These are phyloP conservation scores for Ceratotherium simum DNA, from an alignment of 2,113 vertebrate genomes.

Conservation along the genomic window DNA sequence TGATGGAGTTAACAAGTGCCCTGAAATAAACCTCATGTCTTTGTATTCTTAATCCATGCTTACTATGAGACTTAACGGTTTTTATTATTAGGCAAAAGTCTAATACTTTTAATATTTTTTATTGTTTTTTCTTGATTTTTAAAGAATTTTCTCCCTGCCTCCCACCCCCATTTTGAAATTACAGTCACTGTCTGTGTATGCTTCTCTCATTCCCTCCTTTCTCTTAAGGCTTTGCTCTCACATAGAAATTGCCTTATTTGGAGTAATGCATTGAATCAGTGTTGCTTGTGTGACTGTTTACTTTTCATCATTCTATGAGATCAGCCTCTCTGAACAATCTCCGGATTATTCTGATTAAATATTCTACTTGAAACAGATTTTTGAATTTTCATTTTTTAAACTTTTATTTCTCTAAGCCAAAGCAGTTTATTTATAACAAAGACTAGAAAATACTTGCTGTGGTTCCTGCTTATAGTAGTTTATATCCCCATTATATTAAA, in stretches of 20 bases:
- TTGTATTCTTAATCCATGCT: slow-evolving; percentile 41
- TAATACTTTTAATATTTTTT: slow-evolving; percentile 53
- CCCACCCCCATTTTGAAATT: slow-evolving; percentile 14
- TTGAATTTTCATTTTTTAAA: slow-evolving; percentile 16
- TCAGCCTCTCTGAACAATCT: slow-evolving; percentile 46
- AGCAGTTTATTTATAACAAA: slow-evolving; percentile 29
- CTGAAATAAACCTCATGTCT: background rate
- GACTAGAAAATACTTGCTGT: background rate
- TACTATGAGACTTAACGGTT: background rate
- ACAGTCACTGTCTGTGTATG: background rate
- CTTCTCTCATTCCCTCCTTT: slow-evolving; percentile 23
- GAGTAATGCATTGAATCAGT: slow-evolving; percentile 16
- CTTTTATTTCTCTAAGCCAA: slow-evolving; percentile 37
- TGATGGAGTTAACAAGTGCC: background rate
- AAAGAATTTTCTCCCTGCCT: background rate
- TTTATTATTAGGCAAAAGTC: background rate
- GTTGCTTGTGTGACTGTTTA: slow-evolving; percentile 54
- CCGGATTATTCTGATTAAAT: slow-evolving; percentile 15
- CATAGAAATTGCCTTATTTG: slow-evolving; percentile 68
- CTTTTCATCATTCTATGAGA: slow-evolving; percentile 33
- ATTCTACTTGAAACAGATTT: slow-evolving; percentile 54
- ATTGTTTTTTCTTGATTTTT: background rate
- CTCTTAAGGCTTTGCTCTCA: slow-evolving; percentile 23
- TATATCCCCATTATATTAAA: background rate
- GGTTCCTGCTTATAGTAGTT: background rate